Conservation (phyloP, 2,113 vertebrate genomes). For the Gasterosteus aculeatus region DNA sequence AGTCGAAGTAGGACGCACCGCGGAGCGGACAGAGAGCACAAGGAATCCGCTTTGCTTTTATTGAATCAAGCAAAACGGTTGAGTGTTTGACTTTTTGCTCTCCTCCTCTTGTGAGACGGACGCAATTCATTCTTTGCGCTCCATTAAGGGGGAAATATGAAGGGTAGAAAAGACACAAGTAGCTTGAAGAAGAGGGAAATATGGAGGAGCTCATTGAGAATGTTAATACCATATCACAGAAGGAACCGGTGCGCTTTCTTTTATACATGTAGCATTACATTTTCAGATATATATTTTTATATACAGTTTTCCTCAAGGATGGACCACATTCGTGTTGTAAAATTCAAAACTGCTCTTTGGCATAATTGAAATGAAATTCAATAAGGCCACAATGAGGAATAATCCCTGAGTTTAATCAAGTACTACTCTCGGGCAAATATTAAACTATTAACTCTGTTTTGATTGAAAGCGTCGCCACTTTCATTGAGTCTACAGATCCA, state of each 20-base stretch:
- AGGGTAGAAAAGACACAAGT: not conserved
- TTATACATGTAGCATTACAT: not conserved
- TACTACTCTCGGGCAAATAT: not conserved
- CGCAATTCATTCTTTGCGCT: slow-evolving; percentile 11
- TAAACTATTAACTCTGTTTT: slow-evolving; percentile 34
- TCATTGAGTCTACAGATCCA: not conserved
- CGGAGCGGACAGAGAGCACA: slow-evolving; percentile 20
- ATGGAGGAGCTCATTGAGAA: not conserved
- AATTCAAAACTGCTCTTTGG: not conserved
- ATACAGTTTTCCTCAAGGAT: not conserved
- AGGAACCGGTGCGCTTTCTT: not conserved
- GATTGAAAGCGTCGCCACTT: not conserved
- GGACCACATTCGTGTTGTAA: not conserved
- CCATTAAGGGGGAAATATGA: not conserved
- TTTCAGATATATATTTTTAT: not conserved
- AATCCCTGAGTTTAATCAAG: slow-evolving; percentile 39
- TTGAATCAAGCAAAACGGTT: slow-evolving; percentile 20
- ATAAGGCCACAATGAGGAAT: slow-evolving; percentile 10
- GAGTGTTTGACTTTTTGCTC: slow-evolving; percentile 16
- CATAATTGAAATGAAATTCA: slow-evolving; percentile 5
- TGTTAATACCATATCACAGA: not conserved
- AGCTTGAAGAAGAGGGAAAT: not conserved
- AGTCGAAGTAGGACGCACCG: slow-evolving; percentile 25
- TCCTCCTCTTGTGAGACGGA: slow-evolving; percentile 15
- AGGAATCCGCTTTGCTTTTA: slow-evolving; percentile 32